phyloP scores from a whole-genome alignment of 1,140 invertebrate genomes.

The Cheumatopsyche charites region DNA sequence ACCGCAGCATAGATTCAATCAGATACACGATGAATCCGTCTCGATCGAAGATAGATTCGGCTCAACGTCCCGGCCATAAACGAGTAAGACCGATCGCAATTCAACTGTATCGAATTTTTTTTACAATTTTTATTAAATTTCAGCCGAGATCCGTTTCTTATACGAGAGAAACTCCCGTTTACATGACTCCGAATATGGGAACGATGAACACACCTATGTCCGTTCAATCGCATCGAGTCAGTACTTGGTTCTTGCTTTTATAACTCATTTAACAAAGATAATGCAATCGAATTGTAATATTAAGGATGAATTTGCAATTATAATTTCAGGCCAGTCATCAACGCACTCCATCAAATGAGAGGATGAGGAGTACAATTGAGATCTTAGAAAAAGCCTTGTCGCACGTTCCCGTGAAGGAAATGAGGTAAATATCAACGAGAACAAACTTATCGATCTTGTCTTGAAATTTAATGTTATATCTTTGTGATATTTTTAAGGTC shows the following conservation, averaged over 20 bases:
- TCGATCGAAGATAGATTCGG: constrained; percentile 28
- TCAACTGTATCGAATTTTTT: neutral
- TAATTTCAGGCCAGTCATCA: constrained; percentile 20
- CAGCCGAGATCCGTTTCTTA: neutral
- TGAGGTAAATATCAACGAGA: constrained; percentile 33
- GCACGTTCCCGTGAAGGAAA: constrained; percentile 34
- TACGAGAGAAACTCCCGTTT: neutral
- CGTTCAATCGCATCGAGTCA: too few species aligned
- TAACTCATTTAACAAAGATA: too few species aligned
- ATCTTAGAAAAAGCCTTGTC: constrained; percentile 29
- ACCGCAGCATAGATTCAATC: constrained; percentile 41
- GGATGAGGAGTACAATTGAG: neutral
- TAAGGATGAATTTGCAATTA: neutral
- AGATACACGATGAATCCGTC: constrained; percentile 13
- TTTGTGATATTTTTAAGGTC: constrained; percentile 30
- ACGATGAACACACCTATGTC: neutral
- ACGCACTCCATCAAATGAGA: constrained; percentile 41
- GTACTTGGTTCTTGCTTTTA: too few species aligned
- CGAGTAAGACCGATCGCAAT: too few species aligned
- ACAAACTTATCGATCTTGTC: too few species aligned
- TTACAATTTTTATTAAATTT: neutral
- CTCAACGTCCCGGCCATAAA: constrained; percentile 32
- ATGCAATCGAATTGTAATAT: too few species aligned
- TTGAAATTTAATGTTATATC: too few species aligned
- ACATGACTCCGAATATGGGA: neutral